A percentile compares a stretch with the other conserved stretches of the same genome.
phyloP scores from a whole-genome alignment of 2,888 invertebrate genomes.

The Seladonia tumulorum region DNA sequence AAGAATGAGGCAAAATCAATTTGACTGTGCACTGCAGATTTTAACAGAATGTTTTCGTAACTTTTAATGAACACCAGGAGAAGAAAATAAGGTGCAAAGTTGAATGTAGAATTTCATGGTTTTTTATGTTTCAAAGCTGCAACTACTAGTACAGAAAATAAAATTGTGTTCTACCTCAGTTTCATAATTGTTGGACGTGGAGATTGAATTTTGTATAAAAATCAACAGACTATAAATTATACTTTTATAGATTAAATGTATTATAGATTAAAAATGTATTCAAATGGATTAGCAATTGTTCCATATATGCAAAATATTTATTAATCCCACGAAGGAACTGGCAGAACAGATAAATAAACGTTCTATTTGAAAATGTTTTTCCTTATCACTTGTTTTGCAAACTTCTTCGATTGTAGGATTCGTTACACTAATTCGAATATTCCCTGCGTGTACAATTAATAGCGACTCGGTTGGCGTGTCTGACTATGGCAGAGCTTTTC shows the following conservation, averaged over 20 bases:
- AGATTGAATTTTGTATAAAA: background rate
- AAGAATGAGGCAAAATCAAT: background rate
- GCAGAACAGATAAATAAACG: no score
- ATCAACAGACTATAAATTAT: background rate
- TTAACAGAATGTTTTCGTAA: background rate
- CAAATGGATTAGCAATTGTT: no score
- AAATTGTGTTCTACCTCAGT: background rate
- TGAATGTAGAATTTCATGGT: background rate
- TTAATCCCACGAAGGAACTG: no score
- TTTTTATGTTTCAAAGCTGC: background rate
- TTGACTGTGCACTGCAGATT: background rate
- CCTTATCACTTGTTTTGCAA: background rate
- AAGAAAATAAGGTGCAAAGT: background rate
- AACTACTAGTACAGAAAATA: background rate
- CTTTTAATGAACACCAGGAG: background rate
- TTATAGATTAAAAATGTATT: no score
- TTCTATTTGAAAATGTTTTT: no score
- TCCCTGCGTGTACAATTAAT: no score
- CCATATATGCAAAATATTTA: no score
- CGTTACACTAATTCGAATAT: no score
- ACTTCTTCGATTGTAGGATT: no score
- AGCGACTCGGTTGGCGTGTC: background rate
- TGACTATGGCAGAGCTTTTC: background rate
- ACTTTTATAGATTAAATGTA: no score
- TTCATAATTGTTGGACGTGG: background rate